Base-by-base conservation (phyloP, 2,797 vertebrate genomes). In the Argyrosomus regius region DNA sequence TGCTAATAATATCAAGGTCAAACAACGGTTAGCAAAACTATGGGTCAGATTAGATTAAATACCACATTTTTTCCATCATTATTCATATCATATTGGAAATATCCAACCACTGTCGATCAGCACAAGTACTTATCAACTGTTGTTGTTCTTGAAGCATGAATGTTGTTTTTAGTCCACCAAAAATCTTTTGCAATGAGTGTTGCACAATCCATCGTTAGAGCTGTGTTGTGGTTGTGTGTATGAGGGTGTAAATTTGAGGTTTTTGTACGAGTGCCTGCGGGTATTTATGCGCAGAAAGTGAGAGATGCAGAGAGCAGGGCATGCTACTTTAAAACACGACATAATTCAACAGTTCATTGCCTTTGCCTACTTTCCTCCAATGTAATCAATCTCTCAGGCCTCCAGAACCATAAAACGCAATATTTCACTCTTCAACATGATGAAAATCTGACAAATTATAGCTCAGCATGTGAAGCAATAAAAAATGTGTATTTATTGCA, bases 401-500 rank as follows among this genome's bases (percentile, higher is more conserved):
- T 80, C 75, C 73, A 59, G 63, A 67, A 62, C 82, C 82, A 88
- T 88, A 86, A 90, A 93, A 91, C 16, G 70, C 79, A 13, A 76
- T 78, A 81, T 82, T 92, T 91, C 86, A 89, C 66, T 87, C 87
- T 78, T 87, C 82, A 77, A 72, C 84, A 79, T 78, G 83, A 91
- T 88, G 88, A 87, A 93, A 90, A 92, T 90, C 66, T 82, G 84
- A 92, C 84, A 93, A 92, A 94, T 95, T 90, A 91, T 75, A 80
- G 68, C 81, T 82, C 88, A 93, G 93, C 94, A 95, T 95, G 94
- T 94, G 94, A 91, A 96, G 93, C 93, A 84, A 95, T 96, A 94
- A 96, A 93, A 95, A 90, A 94, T 0, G 91, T 92, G 90, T 96
- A 96, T 97, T 97, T 96, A 96, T 96, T 96, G 92, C 94, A 88